These are phyloP conservation scores for Drosophila seclusa DNA, from an alignment of 2,888 invertebrate species.

Conservation along the genomic window DNA sequence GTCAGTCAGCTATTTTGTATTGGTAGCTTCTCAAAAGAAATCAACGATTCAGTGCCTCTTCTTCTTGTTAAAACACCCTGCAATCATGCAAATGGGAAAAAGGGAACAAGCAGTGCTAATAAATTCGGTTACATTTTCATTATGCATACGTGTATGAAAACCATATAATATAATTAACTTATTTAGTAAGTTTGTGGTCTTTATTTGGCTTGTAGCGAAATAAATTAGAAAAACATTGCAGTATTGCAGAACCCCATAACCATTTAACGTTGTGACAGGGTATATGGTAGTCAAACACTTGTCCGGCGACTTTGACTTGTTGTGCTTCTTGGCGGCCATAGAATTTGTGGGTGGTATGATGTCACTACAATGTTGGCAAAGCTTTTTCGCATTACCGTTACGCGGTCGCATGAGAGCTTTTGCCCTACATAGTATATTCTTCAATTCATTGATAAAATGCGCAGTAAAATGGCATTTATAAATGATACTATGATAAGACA, in stretches of 20 bases:
- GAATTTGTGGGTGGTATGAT: slow-evolving; percentile 56
- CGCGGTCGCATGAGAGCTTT: slow-evolving; percentile 40
- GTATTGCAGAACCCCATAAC: background rate
- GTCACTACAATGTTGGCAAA: slow-evolving; percentile 39
- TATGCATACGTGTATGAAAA: too few relatives aligned
- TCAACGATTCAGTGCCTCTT: slow-evolving; percentile 39
- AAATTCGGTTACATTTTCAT: background rate
- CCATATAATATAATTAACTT: background rate
- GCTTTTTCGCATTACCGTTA: slow-evolving; percentile 47
- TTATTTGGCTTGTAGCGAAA: background rate
- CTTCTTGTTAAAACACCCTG: slow-evolving; percentile 34
- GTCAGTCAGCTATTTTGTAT: slow-evolving; percentile 28
- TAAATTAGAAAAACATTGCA: background rate
- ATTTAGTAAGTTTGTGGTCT: background rate
- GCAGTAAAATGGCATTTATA: slow-evolving; percentile 18
- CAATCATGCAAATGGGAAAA: background rate
- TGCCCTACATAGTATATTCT: slow-evolving; percentile 16
- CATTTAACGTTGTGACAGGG: slow-evolving; percentile 3
- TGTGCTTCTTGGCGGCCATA: slow-evolving; percentile 39
- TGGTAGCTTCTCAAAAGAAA: slow-evolving; percentile 43
- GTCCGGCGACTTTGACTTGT: slow-evolving; percentile 37
- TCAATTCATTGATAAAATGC: slow-evolving; percentile 29
- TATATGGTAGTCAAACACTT: slow-evolving; percentile 2
- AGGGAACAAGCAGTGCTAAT: background rate
- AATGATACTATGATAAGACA: slow-evolving; percentile 12